A percentile compares a stretch with the other conserved stretches of the same genome.
phyloP scores from a whole-genome alignment of 1,140 invertebrate species.

The Pseudobourletiella spinata region DNA sequence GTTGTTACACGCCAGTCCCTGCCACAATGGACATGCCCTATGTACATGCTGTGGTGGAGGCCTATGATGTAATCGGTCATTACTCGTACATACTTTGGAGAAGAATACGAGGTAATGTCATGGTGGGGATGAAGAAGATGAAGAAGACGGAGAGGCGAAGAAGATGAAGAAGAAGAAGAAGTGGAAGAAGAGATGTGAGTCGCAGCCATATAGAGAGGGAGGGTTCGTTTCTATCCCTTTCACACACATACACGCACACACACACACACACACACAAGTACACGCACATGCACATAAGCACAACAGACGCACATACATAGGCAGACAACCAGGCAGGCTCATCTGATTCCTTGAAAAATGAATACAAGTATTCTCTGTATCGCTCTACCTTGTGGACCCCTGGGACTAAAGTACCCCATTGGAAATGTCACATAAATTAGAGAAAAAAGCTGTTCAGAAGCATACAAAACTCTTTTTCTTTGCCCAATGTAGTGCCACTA shows the following conservation, averaged over 20 bases:
- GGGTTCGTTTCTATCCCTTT: neutral
- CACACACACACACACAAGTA: no score
- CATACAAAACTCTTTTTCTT: neutral
- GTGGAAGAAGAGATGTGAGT: neutral
- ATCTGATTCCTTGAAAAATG: constrained; percentile 5
- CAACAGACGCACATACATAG: no score
- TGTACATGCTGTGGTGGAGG: no score
- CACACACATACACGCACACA: no score
- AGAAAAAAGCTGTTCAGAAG: constrained; percentile 24
- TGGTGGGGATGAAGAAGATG: neutral
- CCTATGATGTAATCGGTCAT: no score
- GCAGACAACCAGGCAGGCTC: no score
- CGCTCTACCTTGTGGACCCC: constrained; percentile 24
- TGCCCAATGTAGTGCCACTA: no score
- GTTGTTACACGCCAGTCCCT: constrained; percentile 7
- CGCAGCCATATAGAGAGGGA: neutral
- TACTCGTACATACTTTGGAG: no score
- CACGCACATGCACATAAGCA: no score
- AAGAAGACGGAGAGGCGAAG: neutral
- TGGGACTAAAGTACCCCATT: constrained; percentile 35
- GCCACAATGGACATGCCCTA: no score
- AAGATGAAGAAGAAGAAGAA: neutral
- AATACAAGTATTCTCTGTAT: no score
- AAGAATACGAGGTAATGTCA: neutral
- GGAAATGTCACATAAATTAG: constrained; percentile 34